Percentiles rank a stretch among this genome's conserved stretches.
Evolutionary conservation across 2,797 vertebrate species (phyloP).

Genomic region (Sebastes melanostomus): DNA sequence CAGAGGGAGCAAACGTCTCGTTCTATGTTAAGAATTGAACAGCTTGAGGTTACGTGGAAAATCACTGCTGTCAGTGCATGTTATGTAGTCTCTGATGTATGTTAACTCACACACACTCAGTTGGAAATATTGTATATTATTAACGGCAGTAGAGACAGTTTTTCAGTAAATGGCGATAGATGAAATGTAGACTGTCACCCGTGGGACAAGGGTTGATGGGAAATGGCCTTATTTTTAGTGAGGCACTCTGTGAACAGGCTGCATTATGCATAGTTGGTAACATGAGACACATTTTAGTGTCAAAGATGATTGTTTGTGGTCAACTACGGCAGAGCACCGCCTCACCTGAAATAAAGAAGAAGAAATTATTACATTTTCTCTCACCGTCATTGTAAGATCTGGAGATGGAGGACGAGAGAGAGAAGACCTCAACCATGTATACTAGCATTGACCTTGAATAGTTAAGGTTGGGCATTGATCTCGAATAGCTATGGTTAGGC

Average conservation of each 20-base stretch:
- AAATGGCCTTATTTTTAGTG: slow-evolving; percentile 52
- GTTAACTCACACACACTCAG: background rate
- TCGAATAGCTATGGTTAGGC: no score
- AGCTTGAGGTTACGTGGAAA: slow-evolving; percentile 19
- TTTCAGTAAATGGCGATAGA: slow-evolving; percentile 14
- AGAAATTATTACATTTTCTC: no score
- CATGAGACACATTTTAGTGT: background rate
- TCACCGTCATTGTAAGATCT: background rate
- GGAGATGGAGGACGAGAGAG: background rate
- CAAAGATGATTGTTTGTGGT: background rate
- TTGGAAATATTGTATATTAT: slow-evolving; percentile 23
- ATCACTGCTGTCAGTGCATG: slow-evolving; percentile 21
- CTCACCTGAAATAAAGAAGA: no score
- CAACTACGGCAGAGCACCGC: background rate
- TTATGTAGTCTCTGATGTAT: background rate
- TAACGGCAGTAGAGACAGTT: background rate
- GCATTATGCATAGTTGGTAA: background rate
- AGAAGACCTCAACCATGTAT: background rate
- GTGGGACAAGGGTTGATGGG: slow-evolving; percentile 44
- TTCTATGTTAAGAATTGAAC: slow-evolving; percentile 10
- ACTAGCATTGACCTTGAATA: no score
- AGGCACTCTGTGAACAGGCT: slow-evolving; percentile 11
- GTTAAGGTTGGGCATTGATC: no score
- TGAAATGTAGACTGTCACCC: slow-evolving; percentile 59
- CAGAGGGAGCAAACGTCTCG: slow-evolving; percentile 14